phyloP scores from a whole-genome alignment of 2,113 vertebrate genomes.

The Centropus bengalensis region DNA sequence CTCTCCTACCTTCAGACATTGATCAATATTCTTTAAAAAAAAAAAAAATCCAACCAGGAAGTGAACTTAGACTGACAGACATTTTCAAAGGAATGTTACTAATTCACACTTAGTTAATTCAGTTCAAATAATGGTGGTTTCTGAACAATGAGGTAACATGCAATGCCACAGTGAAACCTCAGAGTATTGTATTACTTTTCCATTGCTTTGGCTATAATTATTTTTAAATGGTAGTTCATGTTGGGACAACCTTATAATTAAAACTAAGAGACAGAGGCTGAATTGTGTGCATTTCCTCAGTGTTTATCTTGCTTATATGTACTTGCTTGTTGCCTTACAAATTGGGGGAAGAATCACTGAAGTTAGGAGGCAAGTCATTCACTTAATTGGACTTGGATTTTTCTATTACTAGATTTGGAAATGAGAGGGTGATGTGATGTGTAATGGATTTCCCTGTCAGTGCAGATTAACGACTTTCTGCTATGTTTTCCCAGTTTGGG shows the following conservation, averaged over 20 bases:
- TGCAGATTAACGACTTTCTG: slow-evolving; percentile 25
- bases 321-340: slow-evolving; percentile 1
- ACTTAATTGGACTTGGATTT: neutral
- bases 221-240: slow-evolving; percentile 44
- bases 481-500: neutral
- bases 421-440: neutral
- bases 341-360: neutral
- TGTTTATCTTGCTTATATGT: neutral
- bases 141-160: slow-evolving; percentile 25
- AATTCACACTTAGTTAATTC: slow-evolving; percentile 42
- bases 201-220: slow-evolving; percentile 22
- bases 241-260: slow-evolving; percentile 26
- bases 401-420: slow-evolving; percentile 39
- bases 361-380: neutral
- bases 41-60: neutral
- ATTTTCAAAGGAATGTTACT: slow-evolving; percentile 34
- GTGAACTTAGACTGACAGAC: neutral
- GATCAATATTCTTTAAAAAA: neutral
- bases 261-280: slow-evolving; percentile 1
- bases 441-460: slow-evolving; percentile 45
- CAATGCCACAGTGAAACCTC: neutral
- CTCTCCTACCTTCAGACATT: neutral
- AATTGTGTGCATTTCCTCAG: neutral
- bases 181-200: slow-evolving; percentile 39
- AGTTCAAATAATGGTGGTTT: slow-evolving; percentile 18